Evolutionary conservation across 1,140 invertebrate genomes (phyloP), one percentile per base, ranked within the genome.

Genomic region (Geopemphigus sp.): DNA sequence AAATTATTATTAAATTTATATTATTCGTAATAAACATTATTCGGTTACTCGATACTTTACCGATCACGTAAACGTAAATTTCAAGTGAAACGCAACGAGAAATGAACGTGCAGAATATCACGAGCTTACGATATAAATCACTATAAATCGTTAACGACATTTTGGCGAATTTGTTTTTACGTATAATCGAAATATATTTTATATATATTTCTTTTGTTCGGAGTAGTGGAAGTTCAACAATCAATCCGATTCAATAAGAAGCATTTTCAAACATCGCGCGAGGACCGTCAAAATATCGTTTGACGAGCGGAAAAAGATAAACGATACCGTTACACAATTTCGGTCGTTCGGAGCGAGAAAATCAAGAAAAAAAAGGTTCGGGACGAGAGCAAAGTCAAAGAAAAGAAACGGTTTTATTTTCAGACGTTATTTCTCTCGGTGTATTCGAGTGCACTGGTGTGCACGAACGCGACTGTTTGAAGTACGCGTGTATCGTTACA

Each of bases 381-480:
- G 17, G 66, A 68, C 24, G 66, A 68, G 50, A 68, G 26, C 5
- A 68, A 68, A 50, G 14, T 17, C 22, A n/a, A 50, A 26, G 45
- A 68, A 50, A 50, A 68, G 45, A 68, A 66, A 68, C 8, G 39
- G 15, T 68, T 68, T 66, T 50, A 68, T 68, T 26, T 22, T 1
- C 47, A 50, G 15, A 50, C 45, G 50, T 68, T 68, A 68, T 50
- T 50, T 68, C 14, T 24, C 32, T 50, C 22, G 22, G 6, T 11
- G 6, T 50, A 47, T 68, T 68, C 63, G 47, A 24, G 64, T 47
- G 64, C 64, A 68, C 22, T 47, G 39, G n/a, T 47, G 64, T 68
- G 64, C 5, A 68, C 47, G 47, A 68, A 24, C 45, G 47, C 47
- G 39, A 39, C 39, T 24, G 22, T 68, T 68, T 68, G 64, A 50